Conservation (phyloP, 2,113 vertebrate species). For the Pseudopipra pipra region DNA sequence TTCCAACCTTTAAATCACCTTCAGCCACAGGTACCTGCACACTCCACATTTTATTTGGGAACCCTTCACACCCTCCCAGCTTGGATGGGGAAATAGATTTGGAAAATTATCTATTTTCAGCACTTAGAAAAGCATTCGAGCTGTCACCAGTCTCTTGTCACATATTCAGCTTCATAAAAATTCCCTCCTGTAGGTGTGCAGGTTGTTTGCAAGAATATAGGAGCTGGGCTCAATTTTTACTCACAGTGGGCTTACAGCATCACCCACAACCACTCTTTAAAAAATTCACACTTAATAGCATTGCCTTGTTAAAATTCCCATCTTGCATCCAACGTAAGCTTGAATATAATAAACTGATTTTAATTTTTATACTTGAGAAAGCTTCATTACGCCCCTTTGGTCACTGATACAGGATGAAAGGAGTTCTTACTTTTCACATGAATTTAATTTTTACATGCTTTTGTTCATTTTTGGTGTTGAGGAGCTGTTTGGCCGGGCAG, state of each 20-base stretch:
- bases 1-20: neutral
- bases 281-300: neutral
- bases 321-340: neutral
- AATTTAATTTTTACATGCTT: accelerated
- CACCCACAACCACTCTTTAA: neutral
- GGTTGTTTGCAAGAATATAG: neutral
- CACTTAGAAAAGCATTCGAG: neutral
- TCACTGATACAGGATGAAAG: neutral
- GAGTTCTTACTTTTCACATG: neutral
- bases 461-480: neutral
- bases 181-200: neutral
- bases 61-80: neutral
- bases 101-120: conserved; percentile 25
- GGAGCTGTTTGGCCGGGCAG: neutral
- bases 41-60: neutral
- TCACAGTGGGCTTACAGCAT: neutral
- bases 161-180: conserved; percentile 6
- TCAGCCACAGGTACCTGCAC: neutral
- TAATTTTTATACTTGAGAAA: neutral
- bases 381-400: neutral
- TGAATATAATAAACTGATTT: neutral
- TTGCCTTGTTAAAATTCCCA: neutral
- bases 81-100: neutral
- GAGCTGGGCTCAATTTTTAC: neutral
- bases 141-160: neutral